Conservation (phyloP, 2,888 invertebrate species). For the Heliconius aoede region DNA sequence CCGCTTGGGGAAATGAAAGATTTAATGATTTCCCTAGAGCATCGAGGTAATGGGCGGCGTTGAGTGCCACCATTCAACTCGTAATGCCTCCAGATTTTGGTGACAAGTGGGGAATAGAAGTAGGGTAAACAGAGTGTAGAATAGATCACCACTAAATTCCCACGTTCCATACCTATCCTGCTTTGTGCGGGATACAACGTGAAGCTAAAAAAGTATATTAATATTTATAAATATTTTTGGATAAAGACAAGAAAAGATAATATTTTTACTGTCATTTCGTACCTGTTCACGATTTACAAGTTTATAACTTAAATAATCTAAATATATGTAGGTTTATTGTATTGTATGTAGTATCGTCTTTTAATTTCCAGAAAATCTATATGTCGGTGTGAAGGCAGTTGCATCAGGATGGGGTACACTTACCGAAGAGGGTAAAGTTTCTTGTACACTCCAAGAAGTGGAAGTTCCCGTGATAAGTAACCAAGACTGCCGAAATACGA, state of each 20-base stretch:
- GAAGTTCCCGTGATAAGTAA: slow-evolving; percentile 89
- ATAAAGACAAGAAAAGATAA: too few species aligned
- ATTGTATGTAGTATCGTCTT: not conserved
- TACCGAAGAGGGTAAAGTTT: slow-evolving; percentile 92
- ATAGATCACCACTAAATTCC: too few species aligned
- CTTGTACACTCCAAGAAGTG: slow-evolving; percentile 92
- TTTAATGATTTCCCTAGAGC: not conserved
- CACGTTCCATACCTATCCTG: not conserved
- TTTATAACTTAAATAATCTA: too few species aligned
- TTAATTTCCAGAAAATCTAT: slow-evolving; percentile 83
- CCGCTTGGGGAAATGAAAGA: not conserved
- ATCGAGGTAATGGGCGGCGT: not conserved
- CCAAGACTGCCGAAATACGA: slow-evolving; percentile 88
- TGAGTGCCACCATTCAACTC: too few species aligned
- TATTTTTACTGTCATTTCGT: too few species aligned
- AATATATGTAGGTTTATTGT: too few species aligned
- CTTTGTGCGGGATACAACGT: not conserved
- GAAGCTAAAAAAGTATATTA: not conserved
- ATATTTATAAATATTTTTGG: too few species aligned
- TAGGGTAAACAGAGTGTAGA: too few species aligned
- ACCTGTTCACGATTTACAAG: too few species aligned
- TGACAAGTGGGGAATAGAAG: too few species aligned
- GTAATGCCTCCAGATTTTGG: too few species aligned
- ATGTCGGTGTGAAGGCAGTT: slow-evolving; percentile 88
- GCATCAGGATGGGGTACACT: slow-evolving; percentile 95